phyloP scores from a whole-genome alignment of 1,140 invertebrate genomes.

The Bicyclus anynana region DNA sequence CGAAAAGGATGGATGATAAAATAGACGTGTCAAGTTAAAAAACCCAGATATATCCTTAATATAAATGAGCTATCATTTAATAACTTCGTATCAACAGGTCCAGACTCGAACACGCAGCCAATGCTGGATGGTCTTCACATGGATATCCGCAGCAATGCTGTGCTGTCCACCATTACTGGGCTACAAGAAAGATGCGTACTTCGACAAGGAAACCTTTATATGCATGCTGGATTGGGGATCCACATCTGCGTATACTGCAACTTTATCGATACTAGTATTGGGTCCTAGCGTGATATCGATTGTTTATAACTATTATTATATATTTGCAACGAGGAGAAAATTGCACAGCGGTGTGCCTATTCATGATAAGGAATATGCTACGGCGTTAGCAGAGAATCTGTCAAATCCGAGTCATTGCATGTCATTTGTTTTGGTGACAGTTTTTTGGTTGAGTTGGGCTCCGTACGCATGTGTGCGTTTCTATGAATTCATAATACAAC shows the following conservation, averaged over 20 bases:
- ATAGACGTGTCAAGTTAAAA: too few species aligned
- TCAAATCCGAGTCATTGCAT: constrained; percentile 96
- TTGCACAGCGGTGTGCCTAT: constrained; percentile 87
- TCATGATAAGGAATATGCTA: constrained; percentile 96
- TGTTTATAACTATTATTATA: constrained; percentile 94
- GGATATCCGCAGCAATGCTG: constrained; percentile 96
- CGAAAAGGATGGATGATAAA: too few species aligned
- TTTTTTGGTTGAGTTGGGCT: constrained; percentile 95
- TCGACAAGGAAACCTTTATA: constrained; percentile 91
- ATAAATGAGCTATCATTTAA: too few species aligned
- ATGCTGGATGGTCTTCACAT: constrained; percentile 98
- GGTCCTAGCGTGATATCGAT: constrained; percentile 96
- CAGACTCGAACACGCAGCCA: constrained; percentile 94
- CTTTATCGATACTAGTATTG: constrained; percentile 92
- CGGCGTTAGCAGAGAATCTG: constrained; percentile 92
- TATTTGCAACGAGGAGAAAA: constrained; percentile 92
- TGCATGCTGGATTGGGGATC: constrained; percentile 97
- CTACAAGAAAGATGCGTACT: constrained; percentile 89
- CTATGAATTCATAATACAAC: constrained; percentile 78
- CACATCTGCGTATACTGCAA: constrained; percentile 95
- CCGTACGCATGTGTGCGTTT: constrained; percentile 89
- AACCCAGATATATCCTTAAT: too few species aligned
- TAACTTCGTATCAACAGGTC: too few species aligned
- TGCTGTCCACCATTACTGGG: constrained; percentile 94
- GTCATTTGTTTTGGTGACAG: constrained; percentile 92